These are phyloP conservation scores for Agriopis leucophaearia DNA, from an alignment of 2,888 invertebrate species.

Conservation along the genomic window DNA sequence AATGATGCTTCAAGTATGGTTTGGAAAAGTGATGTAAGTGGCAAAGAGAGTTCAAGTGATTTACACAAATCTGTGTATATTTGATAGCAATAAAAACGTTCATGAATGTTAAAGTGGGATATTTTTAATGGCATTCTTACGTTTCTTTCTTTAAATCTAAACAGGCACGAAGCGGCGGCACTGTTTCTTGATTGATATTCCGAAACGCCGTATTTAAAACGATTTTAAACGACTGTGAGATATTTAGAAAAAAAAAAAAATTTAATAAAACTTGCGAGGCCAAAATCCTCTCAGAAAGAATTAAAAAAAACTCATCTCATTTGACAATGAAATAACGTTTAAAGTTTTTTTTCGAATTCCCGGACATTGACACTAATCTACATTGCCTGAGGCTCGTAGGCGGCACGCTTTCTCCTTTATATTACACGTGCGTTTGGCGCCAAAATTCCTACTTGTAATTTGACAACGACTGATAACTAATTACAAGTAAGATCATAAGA, in stretches of 20 bases:
- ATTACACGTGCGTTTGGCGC: slow-evolving; percentile 2
- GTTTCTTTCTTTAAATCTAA: too few species aligned
- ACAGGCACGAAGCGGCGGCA: too few species aligned
- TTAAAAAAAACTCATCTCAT: not conserved
- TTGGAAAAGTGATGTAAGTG: slow-evolving; percentile 7
- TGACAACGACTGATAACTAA: not conserved
- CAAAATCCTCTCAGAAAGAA: too few species aligned
- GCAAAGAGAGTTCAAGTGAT: not conserved
- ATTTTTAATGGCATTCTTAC: too few species aligned
- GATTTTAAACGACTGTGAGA: too few species aligned
- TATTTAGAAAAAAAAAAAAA: too few species aligned
- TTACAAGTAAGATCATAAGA: not conserved
- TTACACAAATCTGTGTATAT: too few species aligned
- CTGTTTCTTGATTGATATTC: too few species aligned
- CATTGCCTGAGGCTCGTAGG: slow-evolving; percentile 3
- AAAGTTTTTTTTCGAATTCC: not conserved
- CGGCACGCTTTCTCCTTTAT: slow-evolving; percentile 8
- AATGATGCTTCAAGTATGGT: slow-evolving; percentile 17
- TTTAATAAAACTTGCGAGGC: too few species aligned
- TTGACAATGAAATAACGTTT: not conserved
- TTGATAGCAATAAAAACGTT: too few species aligned
- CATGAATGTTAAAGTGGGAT: too few species aligned
- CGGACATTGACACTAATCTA: not conserved
- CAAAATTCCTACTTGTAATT: slow-evolving; percentile 7
- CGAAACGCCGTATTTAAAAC: too few species aligned